A percentile compares a stretch with the other conserved stretches of the same genome.
phyloP scores from a whole-genome alignment of 2,113 vertebrate genomes.

The Ammodytes dubius region DNA sequence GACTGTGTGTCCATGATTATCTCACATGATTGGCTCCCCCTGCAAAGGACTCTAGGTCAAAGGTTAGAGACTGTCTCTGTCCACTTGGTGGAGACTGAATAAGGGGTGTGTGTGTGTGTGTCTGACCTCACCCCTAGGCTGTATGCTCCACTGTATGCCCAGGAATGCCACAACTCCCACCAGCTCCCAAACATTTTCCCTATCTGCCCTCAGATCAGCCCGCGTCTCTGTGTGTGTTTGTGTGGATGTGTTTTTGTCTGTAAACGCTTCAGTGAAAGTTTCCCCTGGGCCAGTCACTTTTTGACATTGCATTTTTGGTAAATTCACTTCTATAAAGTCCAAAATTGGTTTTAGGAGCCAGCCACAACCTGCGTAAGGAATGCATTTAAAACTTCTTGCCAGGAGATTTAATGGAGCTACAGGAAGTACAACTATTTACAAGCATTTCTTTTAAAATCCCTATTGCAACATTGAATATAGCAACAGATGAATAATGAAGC shows the following conservation, averaged over 20 bases:
- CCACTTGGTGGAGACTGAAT: conserved; percentile 50
- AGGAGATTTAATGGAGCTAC: conserved; percentile 11
- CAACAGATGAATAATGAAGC: conserved; percentile 2
- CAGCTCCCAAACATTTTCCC: conserved; percentile 62
- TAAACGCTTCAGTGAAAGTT: conserved; percentile 51
- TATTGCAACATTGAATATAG: neutral
- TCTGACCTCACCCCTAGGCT: conserved; percentile 67
- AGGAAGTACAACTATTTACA: neutral
- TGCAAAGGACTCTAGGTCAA: conserved; percentile 57
- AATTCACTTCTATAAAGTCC: conserved; percentile 38
- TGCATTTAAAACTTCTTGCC: conserved; percentile 31
- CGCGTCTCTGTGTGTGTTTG: conserved; percentile 28
- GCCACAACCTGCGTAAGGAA: conserved; percentile 33
- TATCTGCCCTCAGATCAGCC: conserved; percentile 69
- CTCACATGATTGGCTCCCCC: conserved; percentile 75
- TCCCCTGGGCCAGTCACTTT: conserved; percentile 52
- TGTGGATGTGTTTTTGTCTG: conserved; percentile 6
- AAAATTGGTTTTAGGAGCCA: conserved; percentile 30
- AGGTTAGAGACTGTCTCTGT: conserved; percentile 66
- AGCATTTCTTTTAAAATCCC: neutral
- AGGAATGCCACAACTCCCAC: conserved; percentile 69
- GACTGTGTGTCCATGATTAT: conserved; percentile 66
- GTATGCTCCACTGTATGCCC: conserved; percentile 63
- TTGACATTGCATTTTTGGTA: conserved; percentile 45
- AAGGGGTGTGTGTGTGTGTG: conserved; percentile 36